Percentiles rank a stretch among this genome's conserved stretches.
These are phyloP conservation scores for Cistogaster globosa DNA, from an alignment of 2,888 invertebrate species.

Conservation along the genomic window DNA sequence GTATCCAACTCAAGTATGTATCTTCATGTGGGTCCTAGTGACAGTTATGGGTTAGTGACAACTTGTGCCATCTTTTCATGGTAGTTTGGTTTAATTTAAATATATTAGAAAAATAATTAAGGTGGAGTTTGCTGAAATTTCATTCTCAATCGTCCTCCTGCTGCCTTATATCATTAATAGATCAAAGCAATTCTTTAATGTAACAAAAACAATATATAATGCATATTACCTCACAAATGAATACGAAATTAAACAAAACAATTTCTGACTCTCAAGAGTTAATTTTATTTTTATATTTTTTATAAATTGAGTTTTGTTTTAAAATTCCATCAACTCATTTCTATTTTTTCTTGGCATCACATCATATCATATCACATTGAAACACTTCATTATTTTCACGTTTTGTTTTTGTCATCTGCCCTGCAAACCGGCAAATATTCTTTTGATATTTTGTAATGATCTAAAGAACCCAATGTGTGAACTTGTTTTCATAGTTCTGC, in stretches of 20 bases:
- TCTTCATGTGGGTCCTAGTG: no score
- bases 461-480: conserved; percentile 71
- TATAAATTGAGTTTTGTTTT: background rate
- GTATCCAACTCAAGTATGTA: no score
- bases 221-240: no score
- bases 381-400: conserved; percentile 19
- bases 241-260: background rate
- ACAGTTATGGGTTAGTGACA: no score
- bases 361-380: background rate
- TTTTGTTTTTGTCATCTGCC: conserved; percentile 18
- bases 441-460: conserved; percentile 72
- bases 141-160: no score
- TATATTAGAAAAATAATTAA: no score
- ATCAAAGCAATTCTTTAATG: no score
- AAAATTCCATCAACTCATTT: conserved; percentile 9
- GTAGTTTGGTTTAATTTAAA: no score
- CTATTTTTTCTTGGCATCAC: background rate
- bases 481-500: conserved; percentile 69
- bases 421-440: conserved; percentile 58
- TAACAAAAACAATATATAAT: no score
- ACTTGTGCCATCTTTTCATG: no score
- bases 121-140: no score
- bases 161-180: no score
- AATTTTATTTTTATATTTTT: background rate
- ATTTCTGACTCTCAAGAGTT: background rate